phyloP scores from a whole-genome alignment of 92 coral and sea anemone genomes.

The Ricordea florida region DNA sequence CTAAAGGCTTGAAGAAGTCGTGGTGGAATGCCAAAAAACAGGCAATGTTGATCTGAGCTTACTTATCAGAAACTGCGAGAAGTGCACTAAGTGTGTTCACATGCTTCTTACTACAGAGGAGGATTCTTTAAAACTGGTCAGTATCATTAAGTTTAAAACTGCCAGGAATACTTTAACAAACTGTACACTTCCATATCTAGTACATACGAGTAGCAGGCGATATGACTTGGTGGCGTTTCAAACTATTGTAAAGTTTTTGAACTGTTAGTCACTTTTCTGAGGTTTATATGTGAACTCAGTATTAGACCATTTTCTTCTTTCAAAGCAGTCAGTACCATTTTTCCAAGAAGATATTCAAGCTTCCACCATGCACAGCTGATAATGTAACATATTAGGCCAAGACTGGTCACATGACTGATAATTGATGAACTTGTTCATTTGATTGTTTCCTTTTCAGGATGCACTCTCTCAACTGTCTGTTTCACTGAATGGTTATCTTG shows the following conservation, averaged over 20 bases:
- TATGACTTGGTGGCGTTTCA: neutral
- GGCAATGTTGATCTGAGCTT: conserved; percentile 81
- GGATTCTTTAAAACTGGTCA: conserved; percentile 69
- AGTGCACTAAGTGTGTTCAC: conserved; percentile 62
- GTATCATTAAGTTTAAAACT: neutral
- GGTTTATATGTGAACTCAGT: neutral
- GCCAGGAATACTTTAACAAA: neutral
- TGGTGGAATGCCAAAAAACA: conserved; percentile 78
- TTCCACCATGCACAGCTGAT: neutral
- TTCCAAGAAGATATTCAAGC: neutral
- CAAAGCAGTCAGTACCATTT: too few relatives aligned
- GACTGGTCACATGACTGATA: too few relatives aligned
- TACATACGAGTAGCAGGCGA: neutral
- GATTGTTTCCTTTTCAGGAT: conserved; percentile 31
- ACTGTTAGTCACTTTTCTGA: too few relatives aligned
- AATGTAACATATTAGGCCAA: neutral
- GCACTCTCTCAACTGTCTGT: conserved; percentile 81
- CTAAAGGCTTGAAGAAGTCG: conserved; percentile 87
- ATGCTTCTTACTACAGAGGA: conserved; percentile 71
- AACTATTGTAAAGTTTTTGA: too few relatives aligned
- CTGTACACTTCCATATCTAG: neutral
- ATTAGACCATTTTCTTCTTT: neutral
- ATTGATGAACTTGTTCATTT: neutral
- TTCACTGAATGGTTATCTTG: conserved; percentile 72
- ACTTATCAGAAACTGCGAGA: conserved; percentile 74